A percentile compares a stretch with the other conserved stretches of the same genome.
Evolutionary conservation across 1,140 invertebrate genomes (phyloP).

Genomic region (Sitobion miscanthi): DNA sequence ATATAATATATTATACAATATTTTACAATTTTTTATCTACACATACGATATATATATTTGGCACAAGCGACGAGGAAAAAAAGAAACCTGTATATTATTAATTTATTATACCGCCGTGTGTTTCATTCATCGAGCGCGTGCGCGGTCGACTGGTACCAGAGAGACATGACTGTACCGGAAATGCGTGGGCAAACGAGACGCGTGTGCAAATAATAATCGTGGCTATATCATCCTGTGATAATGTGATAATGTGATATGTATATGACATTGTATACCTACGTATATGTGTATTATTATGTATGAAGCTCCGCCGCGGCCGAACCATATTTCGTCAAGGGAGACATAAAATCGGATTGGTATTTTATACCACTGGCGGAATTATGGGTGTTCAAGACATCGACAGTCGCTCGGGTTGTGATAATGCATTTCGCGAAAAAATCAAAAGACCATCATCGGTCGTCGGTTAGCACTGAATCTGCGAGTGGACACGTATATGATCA

Average conservation of each 20-base stretch:
- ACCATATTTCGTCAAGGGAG: background rate
- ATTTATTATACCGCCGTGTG: background rate
- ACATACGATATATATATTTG: conserved; percentile 8
- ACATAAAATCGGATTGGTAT: background rate
- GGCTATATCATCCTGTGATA: conserved; percentile 3
- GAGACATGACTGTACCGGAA: conserved; percentile 43
- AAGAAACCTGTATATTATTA: conserved; percentile 12
- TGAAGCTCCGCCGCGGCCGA: background rate
- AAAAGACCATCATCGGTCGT: too few species aligned
- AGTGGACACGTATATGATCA: too few species aligned
- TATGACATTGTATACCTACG: background rate
- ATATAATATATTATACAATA: background rate
- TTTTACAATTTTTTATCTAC: background rate
- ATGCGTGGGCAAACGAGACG: conserved; percentile 43
- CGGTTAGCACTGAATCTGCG: too few species aligned
- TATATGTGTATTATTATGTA: background rate
- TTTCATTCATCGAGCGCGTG: conserved; percentile 1
- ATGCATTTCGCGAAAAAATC: background rate
- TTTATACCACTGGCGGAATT: background rate
- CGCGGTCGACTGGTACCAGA: background rate
- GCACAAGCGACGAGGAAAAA: background rate
- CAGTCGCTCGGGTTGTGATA: background rate
- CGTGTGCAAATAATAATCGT: conserved; percentile 22
- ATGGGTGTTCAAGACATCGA: background rate
- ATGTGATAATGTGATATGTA: background rate